These are phyloP conservation scores for Atta cephalotes DNA, from an alignment of 1,140 invertebrate genomes.

Conservation along the genomic window DNA sequence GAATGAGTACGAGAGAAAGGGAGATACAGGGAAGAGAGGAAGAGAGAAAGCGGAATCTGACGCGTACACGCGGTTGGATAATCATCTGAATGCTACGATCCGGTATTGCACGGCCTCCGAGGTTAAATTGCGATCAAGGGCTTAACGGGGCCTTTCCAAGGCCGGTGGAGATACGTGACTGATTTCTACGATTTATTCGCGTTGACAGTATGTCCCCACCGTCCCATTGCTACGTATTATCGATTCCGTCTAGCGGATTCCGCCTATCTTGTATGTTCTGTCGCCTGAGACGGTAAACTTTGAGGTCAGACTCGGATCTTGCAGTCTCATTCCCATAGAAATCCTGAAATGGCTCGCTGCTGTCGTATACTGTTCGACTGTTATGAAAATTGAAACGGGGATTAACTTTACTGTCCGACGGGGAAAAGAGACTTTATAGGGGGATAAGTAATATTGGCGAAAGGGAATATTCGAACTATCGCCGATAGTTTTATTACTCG, in stretches of 20 bases:
- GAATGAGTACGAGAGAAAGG: neutral
- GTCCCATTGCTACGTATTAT: slow-evolving; percentile 60
- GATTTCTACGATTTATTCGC: slow-evolving; percentile 79
- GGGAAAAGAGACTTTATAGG: slow-evolving; percentile 43
- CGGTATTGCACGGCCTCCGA: slow-evolving; percentile 81
- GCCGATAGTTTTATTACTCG: slow-evolving; percentile 1
- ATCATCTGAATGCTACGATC: slow-evolving; percentile 81
- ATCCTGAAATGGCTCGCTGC: slow-evolving; percentile 13
- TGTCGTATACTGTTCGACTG: slow-evolving; percentile 14
- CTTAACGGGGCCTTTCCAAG: slow-evolving; percentile 84
- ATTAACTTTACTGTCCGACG: slow-evolving; percentile 66
- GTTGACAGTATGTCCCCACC: neutral
- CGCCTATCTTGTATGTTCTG: slow-evolving; percentile 8
- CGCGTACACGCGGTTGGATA: slow-evolving; percentile 77
- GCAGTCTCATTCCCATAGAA: slow-evolving; percentile 24
- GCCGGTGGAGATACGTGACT: slow-evolving; percentile 81
- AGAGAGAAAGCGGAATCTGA: slow-evolving; percentile 49
- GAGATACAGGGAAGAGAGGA: neutral
- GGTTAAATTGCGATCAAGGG: slow-evolving; percentile 85
- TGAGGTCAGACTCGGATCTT: slow-evolving; percentile 22
- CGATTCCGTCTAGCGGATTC: slow-evolving; percentile 66
- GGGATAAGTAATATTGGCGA: slow-evolving; percentile 48
- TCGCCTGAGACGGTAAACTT: slow-evolving; percentile 37
- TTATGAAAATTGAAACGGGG: slow-evolving; percentile 66
- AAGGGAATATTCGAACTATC: neutral